These are phyloP conservation scores for Epinephelus cyanopodus DNA, from an alignment of 2,113 vertebrate species.

Conservation along the genomic window DNA sequence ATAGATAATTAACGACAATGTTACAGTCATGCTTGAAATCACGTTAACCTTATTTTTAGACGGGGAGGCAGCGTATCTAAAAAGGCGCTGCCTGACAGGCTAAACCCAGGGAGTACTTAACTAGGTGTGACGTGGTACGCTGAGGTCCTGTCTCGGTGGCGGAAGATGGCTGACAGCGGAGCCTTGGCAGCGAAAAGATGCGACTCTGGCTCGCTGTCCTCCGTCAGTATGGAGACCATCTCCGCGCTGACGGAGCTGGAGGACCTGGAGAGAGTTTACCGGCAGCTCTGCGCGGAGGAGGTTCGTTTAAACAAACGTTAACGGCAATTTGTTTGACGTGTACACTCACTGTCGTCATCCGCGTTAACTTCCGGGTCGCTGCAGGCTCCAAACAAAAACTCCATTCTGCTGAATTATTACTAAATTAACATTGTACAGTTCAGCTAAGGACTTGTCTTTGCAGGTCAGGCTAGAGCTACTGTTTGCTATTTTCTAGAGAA, in stretches of 20 bases:
- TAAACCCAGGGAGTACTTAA: not conserved
- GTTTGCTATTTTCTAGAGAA: no score
- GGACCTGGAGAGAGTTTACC: conserved; percentile 93
- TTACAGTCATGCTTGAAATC: rapidly evolving
- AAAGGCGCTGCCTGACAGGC: conserved; percentile 46
- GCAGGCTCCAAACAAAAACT: conserved; percentile 10
- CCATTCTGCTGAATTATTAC: not conserved
- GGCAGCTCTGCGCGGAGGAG: conserved; percentile 92
- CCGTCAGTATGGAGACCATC: conserved; percentile 86
- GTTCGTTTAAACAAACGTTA: conserved; percentile 62
- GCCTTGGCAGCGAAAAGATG: conserved; percentile 45
- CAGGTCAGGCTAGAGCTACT: no score
- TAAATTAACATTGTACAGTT: not conserved
- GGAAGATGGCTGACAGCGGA: conserved; percentile 77
- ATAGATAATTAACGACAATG: no score
- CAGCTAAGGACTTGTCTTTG: not conserved
- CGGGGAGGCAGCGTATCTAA: rapidly evolving
- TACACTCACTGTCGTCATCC: not conserved
- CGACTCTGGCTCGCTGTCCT: conserved; percentile 63
- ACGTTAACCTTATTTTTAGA: not conserved
- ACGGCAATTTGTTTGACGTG: conserved; percentile 5
- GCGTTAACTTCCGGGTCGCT: conserved; percentile 48
- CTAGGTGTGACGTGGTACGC: not conserved
- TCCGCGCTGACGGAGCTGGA: conserved; percentile 90
- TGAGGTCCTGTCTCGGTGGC: conserved; percentile 12